Evolutionary conservation across 2,113 vertebrate genomes (phyloP).

Genomic region (Bos javanicus): DNA sequence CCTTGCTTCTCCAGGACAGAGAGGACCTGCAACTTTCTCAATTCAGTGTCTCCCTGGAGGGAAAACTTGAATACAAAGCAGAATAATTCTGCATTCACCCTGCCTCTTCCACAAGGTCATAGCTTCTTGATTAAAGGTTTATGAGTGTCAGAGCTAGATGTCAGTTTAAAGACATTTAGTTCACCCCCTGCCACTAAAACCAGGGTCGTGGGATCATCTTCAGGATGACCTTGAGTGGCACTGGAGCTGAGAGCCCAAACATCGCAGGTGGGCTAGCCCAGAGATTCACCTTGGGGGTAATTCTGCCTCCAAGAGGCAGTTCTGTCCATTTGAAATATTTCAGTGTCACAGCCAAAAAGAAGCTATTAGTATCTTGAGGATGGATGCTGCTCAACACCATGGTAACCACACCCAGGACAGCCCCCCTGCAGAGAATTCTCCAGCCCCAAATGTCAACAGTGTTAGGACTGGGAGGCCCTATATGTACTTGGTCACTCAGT

Average conservation of each 20-base stretch:
- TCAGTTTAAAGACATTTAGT: neutral
- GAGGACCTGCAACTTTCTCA: accelerated
- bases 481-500: neutral
- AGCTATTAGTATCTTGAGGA: neutral
- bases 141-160: neutral
- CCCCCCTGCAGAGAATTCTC: accelerated
- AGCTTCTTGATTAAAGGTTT: neutral
- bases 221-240: too few species aligned
- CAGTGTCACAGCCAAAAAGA: too few species aligned
- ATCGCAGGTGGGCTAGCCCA: accelerated
- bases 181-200: neutral
- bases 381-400: accelerated
- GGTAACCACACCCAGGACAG: accelerated
- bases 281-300: accelerated
- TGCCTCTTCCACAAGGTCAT: neutral
- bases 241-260: neutral
- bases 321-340: neutral
- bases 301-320: neutral
- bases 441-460: accelerated
- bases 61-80: neutral
- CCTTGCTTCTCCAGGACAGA: neutral
- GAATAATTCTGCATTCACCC: accelerated
- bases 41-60: accelerated
- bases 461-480: neutral
- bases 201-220: neutral